Evolutionary conservation across 2,888 invertebrate species (phyloP).

Genomic region (Ariolimax columbianus): DNA sequence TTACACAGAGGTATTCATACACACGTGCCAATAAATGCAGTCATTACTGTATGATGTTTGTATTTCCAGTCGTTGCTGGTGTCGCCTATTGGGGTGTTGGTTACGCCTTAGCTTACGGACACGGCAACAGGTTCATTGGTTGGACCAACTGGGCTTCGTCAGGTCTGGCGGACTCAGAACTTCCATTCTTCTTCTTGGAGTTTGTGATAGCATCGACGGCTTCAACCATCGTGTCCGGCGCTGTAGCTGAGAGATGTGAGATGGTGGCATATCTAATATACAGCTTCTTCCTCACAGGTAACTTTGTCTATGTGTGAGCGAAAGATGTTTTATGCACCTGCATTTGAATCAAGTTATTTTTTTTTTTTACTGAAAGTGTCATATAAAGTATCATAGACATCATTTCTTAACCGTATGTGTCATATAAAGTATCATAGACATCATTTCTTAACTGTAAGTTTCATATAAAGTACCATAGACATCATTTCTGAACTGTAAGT

Average conservation of each 20-base stretch:
- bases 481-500: too few relatives aligned
- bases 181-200: constrained; percentile 80
- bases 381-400: too few relatives aligned
- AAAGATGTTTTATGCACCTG: too few relatives aligned
- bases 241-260: constrained; percentile 82
- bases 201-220: constrained; percentile 82
- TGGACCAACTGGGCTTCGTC: constrained; percentile 68
- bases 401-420: too few relatives aligned
- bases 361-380: too few relatives aligned
- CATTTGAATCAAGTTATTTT: too few relatives aligned
- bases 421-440: too few relatives aligned
- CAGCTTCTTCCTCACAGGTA: constrained; percentile 81
- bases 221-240: constrained; percentile 81
- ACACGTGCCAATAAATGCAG: too few relatives aligned
- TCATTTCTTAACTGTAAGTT: too few relatives aligned
- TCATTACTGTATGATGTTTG: too few relatives aligned
- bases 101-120: constrained; percentile 67
- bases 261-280: constrained; percentile 81
- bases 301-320: constrained; percentile 33
- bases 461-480: too few relatives aligned
- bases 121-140: constrained; percentile 77
- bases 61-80: constrained; percentile 72
- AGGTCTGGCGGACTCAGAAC: constrained; percentile 60
- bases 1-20: too few relatives aligned
- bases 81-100: constrained; percentile 68